Conservation (phyloP, 2,888 invertebrate genomes). For the Drosophila kambysellisi region DNA sequence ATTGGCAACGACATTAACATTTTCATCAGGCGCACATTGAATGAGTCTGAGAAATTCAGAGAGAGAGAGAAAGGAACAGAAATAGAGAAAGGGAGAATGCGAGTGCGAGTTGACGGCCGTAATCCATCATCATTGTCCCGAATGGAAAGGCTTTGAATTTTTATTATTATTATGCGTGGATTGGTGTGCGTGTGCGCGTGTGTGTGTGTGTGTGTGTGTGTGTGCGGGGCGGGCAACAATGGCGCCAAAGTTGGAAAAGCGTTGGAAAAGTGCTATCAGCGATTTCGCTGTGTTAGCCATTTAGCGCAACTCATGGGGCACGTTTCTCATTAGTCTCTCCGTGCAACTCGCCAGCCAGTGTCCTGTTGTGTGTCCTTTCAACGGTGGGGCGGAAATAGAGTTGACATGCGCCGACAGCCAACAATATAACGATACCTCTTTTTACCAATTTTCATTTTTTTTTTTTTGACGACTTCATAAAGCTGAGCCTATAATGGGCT, state of each 20-base stretch:
- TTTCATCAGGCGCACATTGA: conserved; percentile 72
- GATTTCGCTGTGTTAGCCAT: conserved; percentile 67
- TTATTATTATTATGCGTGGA: conserved; percentile 76
- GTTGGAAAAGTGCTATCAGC: conserved; percentile 38
- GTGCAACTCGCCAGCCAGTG: conserved; percentile 26
- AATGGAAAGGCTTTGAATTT: conserved; percentile 73
- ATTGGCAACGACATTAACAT: conserved; percentile 81
- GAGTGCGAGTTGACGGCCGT: conserved; percentile 55
- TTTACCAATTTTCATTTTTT: conserved; percentile 9
- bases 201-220: conserved; percentile 22
- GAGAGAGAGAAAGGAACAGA: neutral
- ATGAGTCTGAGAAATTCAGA: conserved; percentile 46
- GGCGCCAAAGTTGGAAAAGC: conserved; percentile 23
- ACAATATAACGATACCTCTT: conserved; percentile 51
- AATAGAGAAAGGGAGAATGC: neutral
- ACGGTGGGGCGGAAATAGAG: conserved; percentile 26
- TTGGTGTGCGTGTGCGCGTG: conserved; percentile 43
- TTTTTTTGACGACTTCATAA: conserved; percentile 1
- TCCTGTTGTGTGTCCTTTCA: conserved; percentile 17
- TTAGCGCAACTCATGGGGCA: conserved; percentile 72
- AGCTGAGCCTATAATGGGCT: neutral
- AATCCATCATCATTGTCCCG: conserved; percentile 74
- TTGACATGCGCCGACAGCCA: conserved; percentile 52
- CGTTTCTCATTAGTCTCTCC: conserved; percentile 72
- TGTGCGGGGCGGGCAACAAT: conserved; percentile 48